Conservation (phyloP, 2,113 vertebrate species). For the Oenanthe oenanthe region DNA sequence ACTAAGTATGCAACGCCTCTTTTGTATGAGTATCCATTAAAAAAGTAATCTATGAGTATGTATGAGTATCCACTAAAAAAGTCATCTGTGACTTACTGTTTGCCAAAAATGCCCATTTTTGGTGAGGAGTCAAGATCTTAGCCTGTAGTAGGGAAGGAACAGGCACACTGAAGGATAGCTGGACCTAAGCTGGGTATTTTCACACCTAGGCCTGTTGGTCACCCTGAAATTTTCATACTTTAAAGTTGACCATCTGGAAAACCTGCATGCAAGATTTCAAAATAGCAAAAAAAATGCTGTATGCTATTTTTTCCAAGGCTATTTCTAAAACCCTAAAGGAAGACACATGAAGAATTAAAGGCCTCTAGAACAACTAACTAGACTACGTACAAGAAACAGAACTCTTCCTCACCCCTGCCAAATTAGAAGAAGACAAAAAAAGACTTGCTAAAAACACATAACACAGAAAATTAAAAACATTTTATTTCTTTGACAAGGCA, state of each 20-base stretch:
- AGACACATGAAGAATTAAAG: neutral
- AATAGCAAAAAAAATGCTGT: neutral
- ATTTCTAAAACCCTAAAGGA: neutral
- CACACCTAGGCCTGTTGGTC: neutral
- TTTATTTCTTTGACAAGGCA: neutral
- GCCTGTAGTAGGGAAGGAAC: neutral
- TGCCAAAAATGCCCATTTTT: neutral
- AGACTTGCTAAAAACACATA: neutral
- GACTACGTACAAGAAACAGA: neutral
- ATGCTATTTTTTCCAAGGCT: neutral
- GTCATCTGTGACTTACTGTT: neutral
- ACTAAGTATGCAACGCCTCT: neutral
- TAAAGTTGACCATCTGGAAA: neutral
- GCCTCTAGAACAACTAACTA: neutral
- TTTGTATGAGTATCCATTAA: neutral
- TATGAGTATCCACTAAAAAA: neutral
- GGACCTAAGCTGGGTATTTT: neutral
- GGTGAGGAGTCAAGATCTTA: neutral
- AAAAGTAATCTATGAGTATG: neutral
- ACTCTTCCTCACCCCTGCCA: neutral
- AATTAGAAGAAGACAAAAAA: neutral
- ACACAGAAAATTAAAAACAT: neutral
- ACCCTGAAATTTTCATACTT: neutral
- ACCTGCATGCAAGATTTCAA: neutral
- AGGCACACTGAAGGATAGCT: neutral